phyloP scores from a whole-genome alignment of 2,888 invertebrate genomes.

The Trileptium ribeirensis region DNA sequence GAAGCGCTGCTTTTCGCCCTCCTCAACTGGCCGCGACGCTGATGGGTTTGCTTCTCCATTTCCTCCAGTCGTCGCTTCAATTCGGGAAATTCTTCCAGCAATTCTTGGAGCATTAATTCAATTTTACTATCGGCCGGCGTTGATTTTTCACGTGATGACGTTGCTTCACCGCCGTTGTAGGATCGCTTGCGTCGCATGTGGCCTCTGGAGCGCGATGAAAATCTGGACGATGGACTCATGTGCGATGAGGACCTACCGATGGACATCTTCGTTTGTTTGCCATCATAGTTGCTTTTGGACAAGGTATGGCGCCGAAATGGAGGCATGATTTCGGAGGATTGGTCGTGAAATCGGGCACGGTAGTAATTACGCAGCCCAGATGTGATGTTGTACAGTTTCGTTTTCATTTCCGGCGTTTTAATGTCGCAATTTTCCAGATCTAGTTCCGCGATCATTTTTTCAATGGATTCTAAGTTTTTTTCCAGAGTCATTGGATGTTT shows the following conservation, averaged over 20 bases:
- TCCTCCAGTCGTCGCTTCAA: not conserved
- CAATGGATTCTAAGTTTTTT: constrained; percentile 46
- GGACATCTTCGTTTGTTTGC: not conserved
- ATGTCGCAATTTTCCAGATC: constrained; percentile 45
- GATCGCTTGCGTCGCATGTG: not conserved
- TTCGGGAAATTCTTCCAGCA: not conserved
- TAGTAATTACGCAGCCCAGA: constrained; percentile 28
- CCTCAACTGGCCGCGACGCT: too few relatives aligned
- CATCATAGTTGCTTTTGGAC: not conserved
- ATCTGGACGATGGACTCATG: not conserved
- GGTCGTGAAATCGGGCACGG: not conserved
- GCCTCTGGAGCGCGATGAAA: too few relatives aligned
- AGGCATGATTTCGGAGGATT: not conserved
- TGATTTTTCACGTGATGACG: not conserved
- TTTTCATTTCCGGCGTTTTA: constrained; percentile 37
- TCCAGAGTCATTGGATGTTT: constrained; percentile 43
- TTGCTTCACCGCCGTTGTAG: not conserved
- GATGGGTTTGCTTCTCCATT: not conserved
- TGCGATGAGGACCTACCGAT: not conserved
- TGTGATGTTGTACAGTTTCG: constrained; percentile 43
- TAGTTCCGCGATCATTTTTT: constrained; percentile 44
- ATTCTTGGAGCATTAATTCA: not conserved
- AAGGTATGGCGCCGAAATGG: not conserved
- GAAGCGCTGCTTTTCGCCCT: not conserved
- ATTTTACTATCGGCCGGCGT: too few relatives aligned